A percentile compares a stretch with the other conserved stretches of the same genome.
phyloP scores from a whole-genome alignment of 2,113 vertebrate genomes.

The Hepsetus odoe region DNA sequence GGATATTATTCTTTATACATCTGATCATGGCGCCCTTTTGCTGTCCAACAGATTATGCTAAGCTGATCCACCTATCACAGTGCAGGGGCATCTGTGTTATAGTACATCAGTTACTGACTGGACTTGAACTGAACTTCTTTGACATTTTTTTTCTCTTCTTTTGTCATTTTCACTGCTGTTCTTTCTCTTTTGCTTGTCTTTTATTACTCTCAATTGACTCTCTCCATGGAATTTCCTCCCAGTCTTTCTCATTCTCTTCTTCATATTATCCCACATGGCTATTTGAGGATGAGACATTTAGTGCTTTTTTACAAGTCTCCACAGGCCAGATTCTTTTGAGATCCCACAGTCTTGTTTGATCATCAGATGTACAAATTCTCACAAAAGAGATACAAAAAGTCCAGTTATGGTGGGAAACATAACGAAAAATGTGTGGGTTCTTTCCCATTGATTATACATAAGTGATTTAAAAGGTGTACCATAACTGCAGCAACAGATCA shows the following conservation, averaged over 20 bases:
- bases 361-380: background rate
- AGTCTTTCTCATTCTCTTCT: background rate
- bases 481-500: background rate
- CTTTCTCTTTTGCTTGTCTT: background rate
- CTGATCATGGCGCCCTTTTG: slow-evolving; percentile 15
- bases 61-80: slow-evolving; percentile 16
- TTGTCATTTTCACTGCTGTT: background rate
- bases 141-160: slow-evolving; percentile 11
- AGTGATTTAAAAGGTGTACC: background rate
- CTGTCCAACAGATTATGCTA: slow-evolving; percentile 32
- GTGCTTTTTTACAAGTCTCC: slow-evolving; percentile 10
- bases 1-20: background rate
- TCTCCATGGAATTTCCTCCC: slow-evolving; percentile 25
- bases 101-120: slow-evolving; percentile 11
- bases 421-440: background rate
- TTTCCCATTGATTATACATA: background rate
- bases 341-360: slow-evolving; percentile 20
- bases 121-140: slow-evolving; percentile 11
- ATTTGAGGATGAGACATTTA: slow-evolving; percentile 26
- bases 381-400: background rate
- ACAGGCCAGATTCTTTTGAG: slow-evolving; percentile 5
- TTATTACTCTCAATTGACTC: slow-evolving; percentile 23
- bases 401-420: background rate
- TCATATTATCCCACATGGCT: slow-evolving; percentile 16
- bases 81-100: slow-evolving; percentile 19